These are phyloP conservation scores for Vanessa tameamea DNA, from an alignment of 1,140 invertebrate species.

Conservation along the genomic window DNA sequence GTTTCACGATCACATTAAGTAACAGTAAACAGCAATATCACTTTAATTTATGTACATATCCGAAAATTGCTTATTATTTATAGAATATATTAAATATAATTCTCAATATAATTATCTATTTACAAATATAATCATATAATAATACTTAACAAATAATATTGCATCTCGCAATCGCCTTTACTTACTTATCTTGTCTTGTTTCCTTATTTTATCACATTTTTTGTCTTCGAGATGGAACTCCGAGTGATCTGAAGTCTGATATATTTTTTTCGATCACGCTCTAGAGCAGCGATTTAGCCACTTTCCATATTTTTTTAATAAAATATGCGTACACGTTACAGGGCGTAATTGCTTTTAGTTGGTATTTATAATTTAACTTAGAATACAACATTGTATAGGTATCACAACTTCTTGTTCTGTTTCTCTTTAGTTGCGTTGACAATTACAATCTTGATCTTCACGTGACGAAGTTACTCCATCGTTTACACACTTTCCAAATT, in stretches of 20 bases:
- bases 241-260: constrained; percentile 20
- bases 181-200: constrained; percentile 45
- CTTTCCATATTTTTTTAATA: constrained; percentile 6
- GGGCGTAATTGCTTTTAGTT: constrained; percentile 20
- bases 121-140: constrained; percentile 68
- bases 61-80: constrained; percentile 71
- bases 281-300: constrained; percentile 4
- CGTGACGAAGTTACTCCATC: background rate
- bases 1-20: constrained; percentile 73
- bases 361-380: constrained; percentile 27
- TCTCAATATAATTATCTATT: constrained; percentile 63
- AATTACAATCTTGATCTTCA: background rate
- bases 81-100: constrained; percentile 66
- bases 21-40: constrained; percentile 64
- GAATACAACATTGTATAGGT: constrained; percentile 30
- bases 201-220: constrained; percentile 46
- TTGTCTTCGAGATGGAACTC: constrained; percentile 37
- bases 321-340: constrained; percentile 2
- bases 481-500: background rate
- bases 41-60: constrained; percentile 71
- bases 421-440: constrained; percentile 13
- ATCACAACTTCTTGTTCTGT: constrained; percentile 33
- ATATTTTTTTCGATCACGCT: background rate
- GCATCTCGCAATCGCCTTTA: constrained; percentile 71
- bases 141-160: constrained; percentile 78